Conservation (phyloP, 2,113 vertebrate species). For the Meriones unguiculatus region DNA sequence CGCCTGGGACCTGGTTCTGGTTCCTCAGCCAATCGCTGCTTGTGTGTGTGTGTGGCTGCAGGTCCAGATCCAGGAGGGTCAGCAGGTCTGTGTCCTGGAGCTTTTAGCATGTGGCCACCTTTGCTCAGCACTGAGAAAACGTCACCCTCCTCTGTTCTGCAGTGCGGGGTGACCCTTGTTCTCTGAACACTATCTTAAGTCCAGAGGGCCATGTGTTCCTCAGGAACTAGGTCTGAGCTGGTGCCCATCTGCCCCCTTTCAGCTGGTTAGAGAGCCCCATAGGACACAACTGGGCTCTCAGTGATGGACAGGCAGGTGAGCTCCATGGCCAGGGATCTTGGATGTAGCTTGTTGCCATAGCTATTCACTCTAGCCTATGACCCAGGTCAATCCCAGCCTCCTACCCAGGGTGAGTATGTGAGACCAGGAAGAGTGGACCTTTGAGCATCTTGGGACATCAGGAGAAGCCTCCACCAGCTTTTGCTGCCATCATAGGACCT, state of each 20-base stretch:
- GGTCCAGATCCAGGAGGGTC: background rate
- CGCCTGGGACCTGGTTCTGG: background rate
- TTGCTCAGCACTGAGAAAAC: too few species aligned
- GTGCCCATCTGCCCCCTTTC: too few species aligned
- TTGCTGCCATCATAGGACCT: background rate
- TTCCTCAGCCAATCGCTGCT: background rate
- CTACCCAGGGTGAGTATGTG: background rate
- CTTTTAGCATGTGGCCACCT: background rate
- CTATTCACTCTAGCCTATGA: background rate
- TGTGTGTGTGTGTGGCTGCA: background rate
- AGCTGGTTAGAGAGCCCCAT: background rate
- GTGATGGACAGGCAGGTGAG: background rate
- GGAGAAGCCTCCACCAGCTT: background rate
- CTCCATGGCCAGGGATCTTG: background rate
- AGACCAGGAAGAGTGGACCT: background rate
- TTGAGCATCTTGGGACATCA: background rate
- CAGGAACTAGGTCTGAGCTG: background rate
- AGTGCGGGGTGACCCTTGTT: too few species aligned
- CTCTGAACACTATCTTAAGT: background rate
- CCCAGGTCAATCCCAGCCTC: background rate
- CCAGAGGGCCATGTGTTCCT: background rate
- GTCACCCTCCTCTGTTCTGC: background rate
- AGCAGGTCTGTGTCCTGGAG: background rate
- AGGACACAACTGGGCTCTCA: background rate
- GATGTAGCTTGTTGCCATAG: background rate